Percentiles rank a stretch among this genome's conserved stretches.
Conservation (phyloP, 1,140 invertebrate species). For the Plutomurus gul region DNA sequence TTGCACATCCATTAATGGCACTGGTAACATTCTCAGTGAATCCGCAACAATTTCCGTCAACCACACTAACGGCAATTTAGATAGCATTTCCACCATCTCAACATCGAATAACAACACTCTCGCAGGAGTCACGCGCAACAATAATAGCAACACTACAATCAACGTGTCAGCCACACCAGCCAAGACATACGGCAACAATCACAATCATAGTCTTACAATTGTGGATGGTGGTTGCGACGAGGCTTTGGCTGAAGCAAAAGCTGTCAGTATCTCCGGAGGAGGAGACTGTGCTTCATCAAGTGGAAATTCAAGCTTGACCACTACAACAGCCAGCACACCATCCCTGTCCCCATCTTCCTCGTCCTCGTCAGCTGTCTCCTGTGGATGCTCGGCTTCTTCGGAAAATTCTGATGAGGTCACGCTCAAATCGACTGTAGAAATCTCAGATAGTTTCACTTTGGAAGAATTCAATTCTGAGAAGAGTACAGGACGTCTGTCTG, state of each 20-base stretch:
- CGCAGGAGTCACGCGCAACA: background rate
- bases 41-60: background rate
- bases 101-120: background rate
- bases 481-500: background rate
- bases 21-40: constrained; percentile 3
- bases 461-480: constrained; percentile 13
- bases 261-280: background rate
- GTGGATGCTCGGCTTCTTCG: constrained; percentile 34
- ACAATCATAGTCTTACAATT: background rate
- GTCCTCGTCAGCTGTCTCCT: constrained; percentile 30
- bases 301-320: constrained; percentile 48
- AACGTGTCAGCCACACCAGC: background rate
- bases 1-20: background rate
- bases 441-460: constrained; percentile 37
- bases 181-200: constrained; percentile 10
- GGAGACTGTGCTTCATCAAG: constrained; percentile 47
- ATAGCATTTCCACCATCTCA: background rate
- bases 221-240: background rate
- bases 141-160: background rate
- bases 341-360: constrained; percentile 44
- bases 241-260: background rate
- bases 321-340: constrained; percentile 32
- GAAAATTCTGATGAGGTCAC: background rate
- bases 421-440: constrained; percentile 6
- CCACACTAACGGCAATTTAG: background rate